phyloP scores from a whole-genome alignment of 2,113 vertebrate species.

The Sceloporus undulatus region DNA sequence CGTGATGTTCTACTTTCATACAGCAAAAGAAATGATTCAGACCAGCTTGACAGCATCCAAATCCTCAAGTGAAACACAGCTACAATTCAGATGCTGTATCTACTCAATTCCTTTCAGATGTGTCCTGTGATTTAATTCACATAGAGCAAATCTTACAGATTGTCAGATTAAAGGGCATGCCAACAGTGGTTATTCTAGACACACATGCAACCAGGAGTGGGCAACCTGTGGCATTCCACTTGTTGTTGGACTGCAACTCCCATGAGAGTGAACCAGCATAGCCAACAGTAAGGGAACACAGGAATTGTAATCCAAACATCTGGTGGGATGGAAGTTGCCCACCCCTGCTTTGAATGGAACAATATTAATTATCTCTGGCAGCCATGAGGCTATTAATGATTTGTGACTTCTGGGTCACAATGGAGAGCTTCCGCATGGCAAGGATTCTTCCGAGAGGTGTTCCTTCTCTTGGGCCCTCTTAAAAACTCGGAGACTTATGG shows the following conservation, averaged over 20 bases:
- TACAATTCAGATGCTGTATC: neutral
- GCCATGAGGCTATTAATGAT: neutral
- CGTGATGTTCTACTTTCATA: neutral
- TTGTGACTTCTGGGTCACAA: neutral
- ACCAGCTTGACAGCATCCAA: neutral
- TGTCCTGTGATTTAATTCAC: neutral
- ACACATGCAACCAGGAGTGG: neutral
- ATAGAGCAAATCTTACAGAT: neutral
- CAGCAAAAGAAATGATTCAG: neutral
- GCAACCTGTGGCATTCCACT: no score
- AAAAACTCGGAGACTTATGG: neutral
- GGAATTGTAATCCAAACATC: no score
- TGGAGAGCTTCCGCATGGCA: neutral
- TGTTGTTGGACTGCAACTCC: no score
- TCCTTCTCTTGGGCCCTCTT: neutral
- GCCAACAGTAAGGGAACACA: neutral
- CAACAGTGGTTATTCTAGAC: neutral
- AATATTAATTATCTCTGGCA: neutral
- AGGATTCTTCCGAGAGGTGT: neutral
- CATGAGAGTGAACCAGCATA: neutral
- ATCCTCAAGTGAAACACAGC: neutral
- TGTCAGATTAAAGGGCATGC: neutral
- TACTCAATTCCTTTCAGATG: neutral
- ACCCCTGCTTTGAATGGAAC: no score
- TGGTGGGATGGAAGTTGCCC: no score